phyloP scores from a whole-genome alignment of 2,113 vertebrate genomes.

The Acrocephalus kingi region DNA sequence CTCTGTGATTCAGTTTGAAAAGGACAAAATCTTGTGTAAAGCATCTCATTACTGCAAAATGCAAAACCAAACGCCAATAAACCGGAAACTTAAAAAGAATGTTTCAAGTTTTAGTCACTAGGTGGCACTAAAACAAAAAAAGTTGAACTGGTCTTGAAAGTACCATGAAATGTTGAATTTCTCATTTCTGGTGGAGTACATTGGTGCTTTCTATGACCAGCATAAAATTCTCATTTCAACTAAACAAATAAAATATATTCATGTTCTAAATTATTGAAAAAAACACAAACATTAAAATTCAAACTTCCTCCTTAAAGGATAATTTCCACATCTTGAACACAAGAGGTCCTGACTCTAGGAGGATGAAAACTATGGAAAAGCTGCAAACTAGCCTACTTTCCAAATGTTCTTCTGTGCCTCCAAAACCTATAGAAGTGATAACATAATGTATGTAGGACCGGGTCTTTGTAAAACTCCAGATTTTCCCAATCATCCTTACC shows the following conservation, averaged over 20 bases:
- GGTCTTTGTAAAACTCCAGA: background rate
- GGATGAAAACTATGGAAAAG: background rate
- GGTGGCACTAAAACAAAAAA: conserved; percentile 68
- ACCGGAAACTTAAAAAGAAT: background rate
- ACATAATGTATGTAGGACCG: background rate
- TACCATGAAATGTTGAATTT: background rate
- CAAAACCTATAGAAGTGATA: background rate
- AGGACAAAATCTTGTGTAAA: background rate
- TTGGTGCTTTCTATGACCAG: background rate
- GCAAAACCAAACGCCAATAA: background rate
- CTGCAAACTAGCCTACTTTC: background rate
- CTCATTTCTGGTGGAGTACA: background rate
- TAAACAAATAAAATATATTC: background rate
- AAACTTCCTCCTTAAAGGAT: background rate
- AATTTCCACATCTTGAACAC: background rate
- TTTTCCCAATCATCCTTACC: background rate
- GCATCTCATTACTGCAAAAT: background rate
- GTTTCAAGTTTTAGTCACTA: conserved; percentile 44
- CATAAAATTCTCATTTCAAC: background rate
- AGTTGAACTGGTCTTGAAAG: background rate
- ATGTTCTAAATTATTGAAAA: background rate
- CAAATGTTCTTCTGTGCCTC: background rate
- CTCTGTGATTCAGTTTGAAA: background rate
- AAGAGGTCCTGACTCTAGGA: background rate
- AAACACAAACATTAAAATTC: background rate